Evolutionary conservation across 2,888 invertebrate species (phyloP).

Genomic region (Eupithecia tripunctaria): DNA sequence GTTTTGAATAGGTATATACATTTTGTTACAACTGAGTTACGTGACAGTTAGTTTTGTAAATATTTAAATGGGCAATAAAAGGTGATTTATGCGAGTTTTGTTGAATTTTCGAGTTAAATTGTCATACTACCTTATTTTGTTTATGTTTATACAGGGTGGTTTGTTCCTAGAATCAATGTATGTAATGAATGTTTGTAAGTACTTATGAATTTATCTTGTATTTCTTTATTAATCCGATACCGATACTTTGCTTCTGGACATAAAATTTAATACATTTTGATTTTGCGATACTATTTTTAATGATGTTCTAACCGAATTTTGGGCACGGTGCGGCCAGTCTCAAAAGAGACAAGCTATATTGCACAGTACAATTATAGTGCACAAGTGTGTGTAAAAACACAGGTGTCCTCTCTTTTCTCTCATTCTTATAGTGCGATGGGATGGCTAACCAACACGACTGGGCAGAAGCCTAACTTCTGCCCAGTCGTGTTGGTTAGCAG

Average conservation of each 20-base stretch:
- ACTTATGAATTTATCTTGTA: too few species aligned
- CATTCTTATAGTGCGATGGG: background rate
- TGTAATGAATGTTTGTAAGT: too few species aligned
- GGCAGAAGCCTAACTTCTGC: too few species aligned
- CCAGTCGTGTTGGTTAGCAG: too few species aligned
- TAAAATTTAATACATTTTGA: too few species aligned
- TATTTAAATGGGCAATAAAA: conserved; percentile 72
- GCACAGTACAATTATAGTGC: background rate
- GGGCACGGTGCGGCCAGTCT: background rate
- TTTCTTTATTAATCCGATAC: too few species aligned
- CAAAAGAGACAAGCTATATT: background rate
- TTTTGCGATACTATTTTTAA: too few species aligned
- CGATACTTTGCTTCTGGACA: too few species aligned
- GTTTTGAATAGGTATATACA: background rate
- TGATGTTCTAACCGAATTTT: background rate
- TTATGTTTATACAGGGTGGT: conserved; percentile 35
- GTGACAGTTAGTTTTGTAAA: conserved; percentile 63
- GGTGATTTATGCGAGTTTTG: conserved; percentile 65
- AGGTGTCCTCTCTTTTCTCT: background rate
- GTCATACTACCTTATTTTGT: conserved; percentile 55
- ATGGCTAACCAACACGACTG: background rate
- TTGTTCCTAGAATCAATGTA: background rate
- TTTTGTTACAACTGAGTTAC: conserved; percentile 53
- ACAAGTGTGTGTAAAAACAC: background rate
- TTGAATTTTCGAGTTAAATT: conserved; percentile 57